Conservation (phyloP, 2,113 vertebrate species). For the Apus apus region DNA sequence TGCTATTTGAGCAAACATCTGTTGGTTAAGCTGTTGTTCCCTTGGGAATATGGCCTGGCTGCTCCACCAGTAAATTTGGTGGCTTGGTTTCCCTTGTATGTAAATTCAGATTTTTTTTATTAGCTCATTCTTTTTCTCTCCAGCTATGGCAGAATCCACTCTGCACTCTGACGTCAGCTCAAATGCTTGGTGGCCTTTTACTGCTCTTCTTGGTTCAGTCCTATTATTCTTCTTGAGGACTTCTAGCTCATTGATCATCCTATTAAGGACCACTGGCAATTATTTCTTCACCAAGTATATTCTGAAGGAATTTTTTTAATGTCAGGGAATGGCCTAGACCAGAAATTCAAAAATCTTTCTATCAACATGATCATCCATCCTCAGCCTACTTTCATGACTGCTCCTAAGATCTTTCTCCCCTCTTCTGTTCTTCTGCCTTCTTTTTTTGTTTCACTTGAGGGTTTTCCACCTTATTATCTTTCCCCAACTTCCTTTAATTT, state of each 20-base stretch:
- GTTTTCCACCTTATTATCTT: not conserved
- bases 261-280: not conserved
- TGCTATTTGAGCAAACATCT: conserved; percentile 66
- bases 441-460: not conserved
- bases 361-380: not conserved
- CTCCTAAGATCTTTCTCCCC: not conserved
- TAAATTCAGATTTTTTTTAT: not conserved
- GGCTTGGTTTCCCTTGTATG: conserved; percentile 48
- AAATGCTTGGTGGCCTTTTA: not conserved
- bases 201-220: not conserved
- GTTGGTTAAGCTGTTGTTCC: conserved; percentile 57
- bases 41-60: conserved; percentile 45
- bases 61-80: conserved; percentile 27
- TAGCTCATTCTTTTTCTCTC: not conserved
- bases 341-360: not conserved
- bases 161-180: not conserved
- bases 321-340: not conserved
- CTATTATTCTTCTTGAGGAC: not conserved
- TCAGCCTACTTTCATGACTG: not conserved
- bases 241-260: not conserved
- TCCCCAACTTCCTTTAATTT: not conserved
- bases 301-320: not conserved
- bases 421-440: not conserved
- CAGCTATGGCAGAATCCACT: not conserved
- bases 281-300: not conserved